Base-by-base conservation (phyloP, 92 coral and sea anemone genomes). In the Diadumene lineata region DNA sequence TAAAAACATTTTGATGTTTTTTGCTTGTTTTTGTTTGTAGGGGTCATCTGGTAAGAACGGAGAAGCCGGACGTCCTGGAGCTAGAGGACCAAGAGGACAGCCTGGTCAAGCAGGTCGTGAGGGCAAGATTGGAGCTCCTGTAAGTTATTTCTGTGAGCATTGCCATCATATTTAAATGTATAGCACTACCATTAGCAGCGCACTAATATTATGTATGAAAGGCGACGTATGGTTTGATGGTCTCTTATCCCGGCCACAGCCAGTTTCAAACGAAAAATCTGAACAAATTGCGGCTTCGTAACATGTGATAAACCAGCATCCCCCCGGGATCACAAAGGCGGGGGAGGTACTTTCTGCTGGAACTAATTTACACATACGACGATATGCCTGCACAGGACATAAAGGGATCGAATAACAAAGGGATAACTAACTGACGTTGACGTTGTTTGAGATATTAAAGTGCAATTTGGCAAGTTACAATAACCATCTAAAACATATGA, bases 11-110 rank as follows among this genome's bases (percentile, higher is more conserved):
- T n/a, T n/a, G n/a, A n/a, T n/a, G n/a, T n/a, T n/a, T n/a, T n/a
- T n/a, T n/a, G 60, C 4, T 21, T 15, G n/a, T 53, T 15, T 13
- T 44, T 30, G 48, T 22, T 51, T 51, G 18, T 68, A 79, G 91
- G 91, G 91, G 13, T 68, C 78, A 2, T 62, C 72, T 58, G 91
- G 91, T 22, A 84, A 86, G 85, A 66, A 84, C 64, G 91, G 91
- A 31, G 85, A 82, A 8, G 77, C 80, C 9, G 91, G 91, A 18
- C 77, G 81, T 7, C 11, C 76, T 15, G 91, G 91, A 22, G 29
- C 62, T n/a, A 72, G 91, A 81, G 91, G 91, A 50, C 78, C 84
- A 29, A 24, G 64, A 0, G 91, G 91, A 16, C 75, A 68, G 51
- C 31, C 84, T 31, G 91, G 91, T 23, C 51, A 77, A 26, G 60